These are phyloP conservation scores for Eumeta japonica DNA, from an alignment of 1,140 invertebrate genomes.

Conservation along the genomic window DNA sequence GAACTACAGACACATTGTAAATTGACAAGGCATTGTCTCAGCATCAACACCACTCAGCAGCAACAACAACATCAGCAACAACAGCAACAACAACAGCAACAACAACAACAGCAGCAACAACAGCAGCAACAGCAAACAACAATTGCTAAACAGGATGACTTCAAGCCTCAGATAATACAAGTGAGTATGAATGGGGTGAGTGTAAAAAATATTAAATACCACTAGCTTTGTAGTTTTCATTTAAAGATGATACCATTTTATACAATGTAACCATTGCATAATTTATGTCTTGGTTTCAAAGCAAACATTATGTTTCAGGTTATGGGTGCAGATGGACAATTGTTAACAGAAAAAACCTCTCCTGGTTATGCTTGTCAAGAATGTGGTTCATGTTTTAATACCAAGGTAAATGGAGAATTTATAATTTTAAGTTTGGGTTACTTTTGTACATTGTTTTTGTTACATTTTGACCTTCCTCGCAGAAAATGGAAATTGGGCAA, in stretches of 20 bases:
- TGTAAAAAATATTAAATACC: not conserved
- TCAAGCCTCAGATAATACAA: constrained; percentile 54
- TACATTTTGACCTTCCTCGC: not conserved
- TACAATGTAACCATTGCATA: not conserved
- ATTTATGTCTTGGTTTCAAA: not conserved
- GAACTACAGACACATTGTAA: constrained; percentile 70
- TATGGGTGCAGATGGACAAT: constrained; percentile 47
- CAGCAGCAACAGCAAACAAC: constrained; percentile 40
- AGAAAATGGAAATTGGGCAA: not conserved
- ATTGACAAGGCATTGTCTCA: constrained; percentile 58
- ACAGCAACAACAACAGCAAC: constrained; percentile 21
- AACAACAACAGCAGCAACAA: constrained; percentile 31
- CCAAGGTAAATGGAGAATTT: constrained; percentile 35
- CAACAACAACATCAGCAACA: constrained; percentile 21
- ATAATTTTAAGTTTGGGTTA: too few species aligned
- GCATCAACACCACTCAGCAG: constrained; percentile 8
- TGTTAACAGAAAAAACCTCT: constrained; percentile 39
- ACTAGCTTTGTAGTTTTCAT: too few species aligned
- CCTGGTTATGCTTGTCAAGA: constrained; percentile 49
- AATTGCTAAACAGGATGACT: constrained; percentile 50
- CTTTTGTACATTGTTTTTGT: too few species aligned
- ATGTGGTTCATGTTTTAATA: constrained; percentile 54
- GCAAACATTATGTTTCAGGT: too few species aligned
- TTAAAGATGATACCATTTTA: too few species aligned
- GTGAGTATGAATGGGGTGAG: constrained; percentile 15